Evolutionary conservation across 2,888 invertebrate species (phyloP).

Genomic region (Leptura quadrifasciata): DNA sequence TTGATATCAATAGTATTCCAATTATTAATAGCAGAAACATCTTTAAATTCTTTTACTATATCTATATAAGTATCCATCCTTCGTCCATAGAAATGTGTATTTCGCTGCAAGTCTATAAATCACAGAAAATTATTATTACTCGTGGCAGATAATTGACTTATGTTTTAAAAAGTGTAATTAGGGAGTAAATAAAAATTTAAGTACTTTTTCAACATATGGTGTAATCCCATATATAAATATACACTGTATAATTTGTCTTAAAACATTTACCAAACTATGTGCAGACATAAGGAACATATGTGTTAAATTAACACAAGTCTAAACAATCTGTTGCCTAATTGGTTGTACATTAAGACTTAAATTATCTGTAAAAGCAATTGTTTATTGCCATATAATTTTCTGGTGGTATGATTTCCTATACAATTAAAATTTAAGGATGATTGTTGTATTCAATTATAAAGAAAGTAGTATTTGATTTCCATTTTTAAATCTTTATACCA

Average conservation of each 20-base stretch:
- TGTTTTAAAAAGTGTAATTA: background rate
- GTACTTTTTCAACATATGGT: background rate
- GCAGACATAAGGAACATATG: background rate
- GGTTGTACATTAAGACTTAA: background rate
- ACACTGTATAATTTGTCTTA: background rate
- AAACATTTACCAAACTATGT: background rate
- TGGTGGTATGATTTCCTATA: background rate
- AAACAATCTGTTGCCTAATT: background rate
- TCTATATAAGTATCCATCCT: too few relatives aligned
- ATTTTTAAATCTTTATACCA: too few relatives aligned
- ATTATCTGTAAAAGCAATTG: background rate
- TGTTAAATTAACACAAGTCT: background rate
- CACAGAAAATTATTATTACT: too few relatives aligned
- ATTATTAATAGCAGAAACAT: too few relatives aligned
- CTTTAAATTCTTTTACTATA: too few relatives aligned
- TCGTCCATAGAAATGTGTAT: too few relatives aligned
- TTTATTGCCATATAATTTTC: background rate
- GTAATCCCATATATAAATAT: background rate
- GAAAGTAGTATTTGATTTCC: too few relatives aligned
- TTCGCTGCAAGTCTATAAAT: too few relatives aligned
- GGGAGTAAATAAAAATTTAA: background rate
- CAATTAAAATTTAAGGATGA: too few relatives aligned
- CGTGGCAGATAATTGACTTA: background rate
- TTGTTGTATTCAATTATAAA: too few relatives aligned
- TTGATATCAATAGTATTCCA: too few relatives aligned